Conservation (phyloP, 2,797 vertebrate species). For the Arrhamphus sclerolepis region DNA sequence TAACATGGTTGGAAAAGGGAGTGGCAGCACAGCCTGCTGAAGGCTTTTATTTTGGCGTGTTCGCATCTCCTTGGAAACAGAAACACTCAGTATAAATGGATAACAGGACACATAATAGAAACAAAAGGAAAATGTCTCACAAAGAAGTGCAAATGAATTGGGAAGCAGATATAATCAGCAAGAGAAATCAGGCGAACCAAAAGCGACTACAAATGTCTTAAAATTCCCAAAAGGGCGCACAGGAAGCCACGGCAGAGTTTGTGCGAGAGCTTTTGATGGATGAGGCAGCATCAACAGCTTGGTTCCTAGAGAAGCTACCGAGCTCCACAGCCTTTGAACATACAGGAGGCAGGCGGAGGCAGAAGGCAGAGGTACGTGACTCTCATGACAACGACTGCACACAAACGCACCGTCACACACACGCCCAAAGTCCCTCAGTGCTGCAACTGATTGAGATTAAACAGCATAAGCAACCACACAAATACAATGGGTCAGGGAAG, state of each 20-base stretch:
- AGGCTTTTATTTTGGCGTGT: conserved; percentile 42
- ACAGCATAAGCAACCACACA: conserved; percentile 26
- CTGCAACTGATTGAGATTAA: conserved; percentile 52
- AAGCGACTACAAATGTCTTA: conserved; percentile 66
- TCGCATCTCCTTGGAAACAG: conserved; percentile 53
- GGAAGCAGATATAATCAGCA: conserved; percentile 22
- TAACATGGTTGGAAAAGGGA: conserved; percentile 44
- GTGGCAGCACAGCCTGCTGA: conserved; percentile 26
- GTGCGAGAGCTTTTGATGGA: conserved; percentile 47
- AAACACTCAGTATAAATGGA: conserved; percentile 1
- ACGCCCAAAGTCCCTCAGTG: conserved; percentile 37
- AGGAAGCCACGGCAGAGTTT: conserved; percentile 46
- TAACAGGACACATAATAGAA: conserved; percentile 1
- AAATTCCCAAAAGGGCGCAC: conserved; percentile 50
- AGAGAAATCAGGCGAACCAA: conserved; percentile 50
- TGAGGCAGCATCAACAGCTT: conserved; percentile 44
- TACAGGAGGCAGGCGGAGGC: conserved; percentile 62
- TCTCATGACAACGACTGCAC: conserved; percentile 66
- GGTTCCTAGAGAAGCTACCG: conserved; percentile 59
- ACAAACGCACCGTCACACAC: conserved; percentile 35
- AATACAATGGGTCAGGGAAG: conserved; percentile 24
- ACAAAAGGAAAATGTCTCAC: conserved; percentile 4
- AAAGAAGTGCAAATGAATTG: conserved; percentile 35
- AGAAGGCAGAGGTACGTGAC: conserved; percentile 70
- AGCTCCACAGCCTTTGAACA: conserved; percentile 67